These are phyloP conservation scores for Rhagophthalmus giganteus DNA, from an alignment of 2,888 invertebrate genomes.

Conservation along the genomic window DNA sequence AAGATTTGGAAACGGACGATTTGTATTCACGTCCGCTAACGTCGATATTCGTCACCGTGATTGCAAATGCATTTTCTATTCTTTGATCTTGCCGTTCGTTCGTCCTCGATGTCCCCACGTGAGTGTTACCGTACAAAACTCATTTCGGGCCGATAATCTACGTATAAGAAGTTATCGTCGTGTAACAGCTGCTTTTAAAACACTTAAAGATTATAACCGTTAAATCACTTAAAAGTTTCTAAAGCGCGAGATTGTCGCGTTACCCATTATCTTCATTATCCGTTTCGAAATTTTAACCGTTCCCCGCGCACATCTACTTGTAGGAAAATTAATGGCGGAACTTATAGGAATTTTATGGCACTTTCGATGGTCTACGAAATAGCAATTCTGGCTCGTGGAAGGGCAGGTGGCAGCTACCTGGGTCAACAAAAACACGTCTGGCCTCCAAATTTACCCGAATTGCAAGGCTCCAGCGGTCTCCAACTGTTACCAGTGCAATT, in stretches of 20 bases:
- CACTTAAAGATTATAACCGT: neutral
- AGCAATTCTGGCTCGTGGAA: constrained; percentile 31
- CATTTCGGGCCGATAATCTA: too few species aligned
- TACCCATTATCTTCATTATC: too few species aligned
- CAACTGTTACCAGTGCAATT: constrained; percentile 32
- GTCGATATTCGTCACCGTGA: too few species aligned
- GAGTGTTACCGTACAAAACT: too few species aligned
- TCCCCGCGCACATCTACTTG: too few species aligned
- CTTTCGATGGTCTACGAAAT: constrained; percentile 27
- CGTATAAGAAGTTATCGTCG: too few species aligned
- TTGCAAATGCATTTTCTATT: too few species aligned
- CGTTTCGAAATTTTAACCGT: neutral
- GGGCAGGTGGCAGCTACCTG: constrained; percentile 38
- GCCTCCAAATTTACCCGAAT: constrained; percentile 37
- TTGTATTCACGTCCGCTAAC: too few species aligned
- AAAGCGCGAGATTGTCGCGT: too few species aligned
- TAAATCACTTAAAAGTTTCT: neutral
- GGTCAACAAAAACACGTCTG: constrained; percentile 38
- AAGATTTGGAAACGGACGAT: too few species aligned
- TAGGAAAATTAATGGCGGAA: neutral
- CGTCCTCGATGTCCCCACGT: too few species aligned
- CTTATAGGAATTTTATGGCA: neutral
- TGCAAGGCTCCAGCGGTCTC: constrained; percentile 34
- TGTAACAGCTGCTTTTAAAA: neutral
- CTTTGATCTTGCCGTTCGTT: too few species aligned